These are phyloP conservation scores for Tiliqua scincoides DNA, from an alignment of 2,113 vertebrate species.

Conservation along the genomic window DNA sequence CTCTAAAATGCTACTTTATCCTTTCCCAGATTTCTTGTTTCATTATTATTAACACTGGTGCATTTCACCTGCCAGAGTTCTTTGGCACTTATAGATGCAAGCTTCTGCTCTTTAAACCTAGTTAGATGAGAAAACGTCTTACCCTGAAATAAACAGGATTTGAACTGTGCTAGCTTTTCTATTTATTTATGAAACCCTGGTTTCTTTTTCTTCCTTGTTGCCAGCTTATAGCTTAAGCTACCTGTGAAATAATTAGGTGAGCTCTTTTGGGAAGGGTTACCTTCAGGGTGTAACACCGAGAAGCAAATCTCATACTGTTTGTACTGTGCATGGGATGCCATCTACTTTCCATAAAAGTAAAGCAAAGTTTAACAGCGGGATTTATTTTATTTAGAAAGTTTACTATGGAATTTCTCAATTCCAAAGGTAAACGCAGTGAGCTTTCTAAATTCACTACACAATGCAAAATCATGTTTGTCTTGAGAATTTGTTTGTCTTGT, in stretches of 20 bases:
- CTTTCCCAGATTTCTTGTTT: neutral
- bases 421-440: neutral
- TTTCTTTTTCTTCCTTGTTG: neutral
- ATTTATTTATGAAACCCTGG: neutral
- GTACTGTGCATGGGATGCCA: neutral
- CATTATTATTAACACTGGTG: neutral
- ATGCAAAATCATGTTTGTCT: neutral
- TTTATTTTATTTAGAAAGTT: neutral
- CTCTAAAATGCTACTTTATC: neutral
- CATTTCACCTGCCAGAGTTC: neutral
- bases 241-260: neutral
- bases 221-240: neutral
- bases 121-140: neutral
- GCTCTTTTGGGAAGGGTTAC: neutral
- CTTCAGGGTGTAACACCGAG: neutral
- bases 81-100: neutral
- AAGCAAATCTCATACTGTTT: neutral
- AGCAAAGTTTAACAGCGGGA: neutral
- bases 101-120: neutral
- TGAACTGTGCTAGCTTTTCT: neutral
- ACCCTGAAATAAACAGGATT: conserved; percentile 2
- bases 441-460: neutral
- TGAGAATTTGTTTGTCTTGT: neutral
- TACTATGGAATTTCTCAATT: neutral
- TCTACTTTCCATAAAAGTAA: neutral